Evolutionary conservation across 1,140 invertebrate species (phyloP).

Genomic region (Battus philenor): DNA sequence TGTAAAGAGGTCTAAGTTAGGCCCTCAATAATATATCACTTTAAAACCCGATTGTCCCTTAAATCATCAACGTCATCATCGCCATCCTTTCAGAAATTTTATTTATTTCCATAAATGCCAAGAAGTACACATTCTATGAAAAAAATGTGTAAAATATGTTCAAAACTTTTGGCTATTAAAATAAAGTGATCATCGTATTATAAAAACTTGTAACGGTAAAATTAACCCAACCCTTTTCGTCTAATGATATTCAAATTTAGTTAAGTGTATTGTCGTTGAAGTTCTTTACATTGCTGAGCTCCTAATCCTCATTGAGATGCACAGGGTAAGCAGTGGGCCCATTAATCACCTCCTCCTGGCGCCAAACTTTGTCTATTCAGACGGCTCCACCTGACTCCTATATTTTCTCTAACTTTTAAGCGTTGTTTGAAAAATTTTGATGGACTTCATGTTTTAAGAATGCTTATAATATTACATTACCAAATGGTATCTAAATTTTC

Average conservation of each 20-base stretch:
- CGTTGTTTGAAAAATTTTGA: slow-evolving; percentile 70
- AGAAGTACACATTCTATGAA: too few species aligned
- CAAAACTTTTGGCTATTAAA: too few species aligned
- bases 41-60: too few species aligned
- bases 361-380: slow-evolving; percentile 63
- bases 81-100: too few species aligned
- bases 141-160: too few species aligned
- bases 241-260: slow-evolving; percentile 11
- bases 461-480: slow-evolving; percentile 74
- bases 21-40: too few species aligned
- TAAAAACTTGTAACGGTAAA: too few species aligned
- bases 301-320: slow-evolving; percentile 59
- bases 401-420: slow-evolving; percentile 75
- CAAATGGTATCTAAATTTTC: too few species aligned
- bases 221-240: neutral
- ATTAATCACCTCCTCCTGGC: slow-evolving; percentile 56
- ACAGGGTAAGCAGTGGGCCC: slow-evolving; percentile 40
- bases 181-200: too few species aligned
- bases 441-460: slow-evolving; percentile 72
- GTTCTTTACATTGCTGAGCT: slow-evolving; percentile 23
- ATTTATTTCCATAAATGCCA: too few species aligned
- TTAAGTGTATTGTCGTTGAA: slow-evolving; percentile 24
- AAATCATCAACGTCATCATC: too few species aligned
- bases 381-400: slow-evolving; percentile 63
- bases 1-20: too few species aligned